Conservation (phyloP, 2,888 invertebrate genomes). For the Ichneumoninae sp. region DNA sequence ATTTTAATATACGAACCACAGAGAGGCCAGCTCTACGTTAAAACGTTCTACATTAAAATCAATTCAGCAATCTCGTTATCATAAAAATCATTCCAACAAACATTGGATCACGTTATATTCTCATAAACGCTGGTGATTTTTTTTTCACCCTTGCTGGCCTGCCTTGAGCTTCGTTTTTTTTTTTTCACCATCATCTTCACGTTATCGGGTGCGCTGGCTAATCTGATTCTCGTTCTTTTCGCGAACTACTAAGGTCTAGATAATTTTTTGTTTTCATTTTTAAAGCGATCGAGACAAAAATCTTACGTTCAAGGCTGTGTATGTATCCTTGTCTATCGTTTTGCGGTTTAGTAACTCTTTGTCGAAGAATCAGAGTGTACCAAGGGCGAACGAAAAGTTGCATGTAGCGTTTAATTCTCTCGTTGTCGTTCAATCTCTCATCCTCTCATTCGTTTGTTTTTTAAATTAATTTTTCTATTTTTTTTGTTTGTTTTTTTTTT, state of each 20-base stretch:
- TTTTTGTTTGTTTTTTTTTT: constrained; percentile 33
- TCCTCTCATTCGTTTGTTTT: constrained; percentile 20
- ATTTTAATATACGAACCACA: constrained; percentile 56
- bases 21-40: constrained; percentile 66
- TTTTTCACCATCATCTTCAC: constrained; percentile 23
- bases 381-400: constrained; percentile 47
- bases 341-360: constrained; percentile 48
- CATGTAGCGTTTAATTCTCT: constrained; percentile 36
- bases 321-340: constrained; percentile 35
- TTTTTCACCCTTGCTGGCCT: constrained; percentile 8
- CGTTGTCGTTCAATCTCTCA: constrained; percentile 46
- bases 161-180: constrained; percentile 26
- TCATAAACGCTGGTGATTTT: constrained; percentile 24
- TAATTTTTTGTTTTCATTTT: constrained; percentile 24
- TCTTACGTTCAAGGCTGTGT: constrained; percentile 49
- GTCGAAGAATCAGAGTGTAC: constrained; percentile 62
- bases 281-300: constrained; percentile 56
- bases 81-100: constrained; percentile 56
- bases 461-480: neutral
- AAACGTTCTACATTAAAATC: constrained; percentile 53
- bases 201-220: constrained; percentile 52
- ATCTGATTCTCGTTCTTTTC: constrained; percentile 48
- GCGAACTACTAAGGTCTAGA: constrained; percentile 53
- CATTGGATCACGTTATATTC: constrained; percentile 21
- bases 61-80: constrained; percentile 40